phyloP scores from a whole-genome alignment of 2,888 invertebrate species.

The Crepidodera aurea region DNA sequence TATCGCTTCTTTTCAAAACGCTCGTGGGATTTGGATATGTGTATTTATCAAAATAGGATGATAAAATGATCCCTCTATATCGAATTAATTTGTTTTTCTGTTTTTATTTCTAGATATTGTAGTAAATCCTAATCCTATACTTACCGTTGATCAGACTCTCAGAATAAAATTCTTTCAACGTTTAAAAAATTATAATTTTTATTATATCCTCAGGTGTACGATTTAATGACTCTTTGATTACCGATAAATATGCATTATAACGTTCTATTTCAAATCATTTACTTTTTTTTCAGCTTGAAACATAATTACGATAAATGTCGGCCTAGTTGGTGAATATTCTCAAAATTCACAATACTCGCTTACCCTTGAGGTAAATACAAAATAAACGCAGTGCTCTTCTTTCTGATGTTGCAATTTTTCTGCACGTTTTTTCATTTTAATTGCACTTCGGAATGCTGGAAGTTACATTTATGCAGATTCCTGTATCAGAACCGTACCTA shows the following conservation, averaged over 20 bases:
- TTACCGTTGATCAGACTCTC: no score
- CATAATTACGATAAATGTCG: constrained; percentile 24
- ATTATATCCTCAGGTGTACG: neutral
- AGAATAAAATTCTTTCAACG: no score
- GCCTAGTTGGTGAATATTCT: constrained; percentile 17
- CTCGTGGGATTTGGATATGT: no score
- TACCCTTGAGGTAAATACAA: constrained; percentile 27
- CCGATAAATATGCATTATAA: neutral
- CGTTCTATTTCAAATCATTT: constrained; percentile 20
- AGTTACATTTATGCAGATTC: constrained; percentile 24
- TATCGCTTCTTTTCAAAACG: no score
- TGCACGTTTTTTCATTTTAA: constrained; percentile 27
- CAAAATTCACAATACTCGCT: constrained; percentile 27
- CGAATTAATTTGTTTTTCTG: no score
- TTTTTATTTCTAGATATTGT: no score
- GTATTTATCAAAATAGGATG: no score
- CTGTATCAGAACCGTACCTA: constrained; percentile 6
- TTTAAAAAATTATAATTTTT: no score
- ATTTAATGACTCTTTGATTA: constrained; percentile 1
- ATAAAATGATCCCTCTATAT: no score
- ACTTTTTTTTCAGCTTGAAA: constrained; percentile 18
- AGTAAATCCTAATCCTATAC: no score
- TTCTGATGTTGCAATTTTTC: constrained; percentile 27
- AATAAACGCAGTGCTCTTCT: constrained; percentile 26
- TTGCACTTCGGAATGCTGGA: constrained; percentile 32